Percentiles rank a stretch among this genome's conserved stretches.
Conservation (phyloP, 2,113 vertebrate genomes). For the Orthonyx spaldingii region DNA sequence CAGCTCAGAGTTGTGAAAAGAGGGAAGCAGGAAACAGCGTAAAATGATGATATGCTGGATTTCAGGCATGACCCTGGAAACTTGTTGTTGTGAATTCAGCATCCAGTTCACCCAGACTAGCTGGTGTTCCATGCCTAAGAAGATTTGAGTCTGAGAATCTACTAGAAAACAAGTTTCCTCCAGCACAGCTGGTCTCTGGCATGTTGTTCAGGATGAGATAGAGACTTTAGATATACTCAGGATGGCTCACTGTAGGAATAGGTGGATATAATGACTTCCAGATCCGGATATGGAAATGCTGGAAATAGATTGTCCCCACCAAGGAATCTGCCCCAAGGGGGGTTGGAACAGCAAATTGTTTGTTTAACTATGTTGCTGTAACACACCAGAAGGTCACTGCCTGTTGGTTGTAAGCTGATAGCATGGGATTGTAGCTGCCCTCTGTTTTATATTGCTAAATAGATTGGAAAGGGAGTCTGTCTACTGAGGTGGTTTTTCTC, state of each 20-base stretch:
- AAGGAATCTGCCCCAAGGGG: constrained; percentile 13
- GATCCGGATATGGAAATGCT: constrained; percentile 29
- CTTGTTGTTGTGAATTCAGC: not conserved
- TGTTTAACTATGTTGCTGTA: constrained; percentile 17
- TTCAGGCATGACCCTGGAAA: not conserved
- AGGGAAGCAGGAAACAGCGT: not conserved
- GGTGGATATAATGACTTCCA: constrained; percentile 46
- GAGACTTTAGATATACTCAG: constrained; percentile 16
- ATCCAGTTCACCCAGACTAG: not conserved
- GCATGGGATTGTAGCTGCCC: not conserved
- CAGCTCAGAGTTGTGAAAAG: not conserved
- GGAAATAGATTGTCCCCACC: constrained; percentile 33
- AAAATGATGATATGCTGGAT: not conserved
- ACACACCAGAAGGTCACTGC: not conserved
- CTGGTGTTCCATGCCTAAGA: not conserved
- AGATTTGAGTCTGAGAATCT: not conserved
- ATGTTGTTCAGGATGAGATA: constrained; percentile 8
- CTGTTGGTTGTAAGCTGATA: not conserved
- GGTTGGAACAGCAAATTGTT: not conserved
- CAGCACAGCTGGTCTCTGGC: not conserved
- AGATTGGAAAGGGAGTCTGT: not conserved
- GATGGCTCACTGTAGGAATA: constrained; percentile 22
- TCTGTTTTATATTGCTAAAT: not conserved
- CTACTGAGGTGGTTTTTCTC: not conserved
- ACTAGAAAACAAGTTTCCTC: not conserved